Evolutionary conservation across 2,888 invertebrate genomes (phyloP).

Genomic region (Sinhomidia bicolor): DNA sequence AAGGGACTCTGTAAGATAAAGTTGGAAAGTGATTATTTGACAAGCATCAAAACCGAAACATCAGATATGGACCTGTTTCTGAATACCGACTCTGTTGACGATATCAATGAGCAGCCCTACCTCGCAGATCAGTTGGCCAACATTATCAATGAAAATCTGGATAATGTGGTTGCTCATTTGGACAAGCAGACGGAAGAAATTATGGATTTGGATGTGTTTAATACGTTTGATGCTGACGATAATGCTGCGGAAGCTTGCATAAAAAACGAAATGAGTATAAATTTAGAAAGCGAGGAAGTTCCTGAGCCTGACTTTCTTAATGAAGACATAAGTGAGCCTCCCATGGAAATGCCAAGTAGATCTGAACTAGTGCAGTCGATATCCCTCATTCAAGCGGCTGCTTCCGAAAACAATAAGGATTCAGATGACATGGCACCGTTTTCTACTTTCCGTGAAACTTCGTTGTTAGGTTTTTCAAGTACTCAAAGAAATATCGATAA

Average conservation of each 20-base stretch:
- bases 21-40: constrained; percentile 53
- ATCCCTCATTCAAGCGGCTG: background rate
- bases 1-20: constrained; percentile 69
- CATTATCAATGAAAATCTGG: constrained; percentile 58
- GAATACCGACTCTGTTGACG: background rate
- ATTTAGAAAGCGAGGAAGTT: constrained; percentile 39
- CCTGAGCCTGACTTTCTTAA: too few relatives aligned
- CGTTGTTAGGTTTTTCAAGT: too few relatives aligned
- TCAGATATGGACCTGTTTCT: constrained; percentile 50
- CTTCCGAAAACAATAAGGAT: background rate
- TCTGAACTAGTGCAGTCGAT: background rate
- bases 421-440: too few relatives aligned
- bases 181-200: constrained; percentile 56
- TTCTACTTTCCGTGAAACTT: too few relatives aligned
- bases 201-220: constrained; percentile 66
- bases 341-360: background rate
- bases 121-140: constrained; percentile 49
- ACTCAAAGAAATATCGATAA: background rate
- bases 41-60: constrained; percentile 51
- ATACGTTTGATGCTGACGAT: constrained; percentile 52
- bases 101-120: constrained; percentile 8
- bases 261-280: constrained; percentile 26
- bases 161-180: constrained; percentile 47
- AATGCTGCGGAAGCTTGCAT: background rate
- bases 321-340: constrained; percentile 2